Base-by-base conservation (phyloP, 2,888 invertebrate genomes). In the Noctua janthina region DNA sequence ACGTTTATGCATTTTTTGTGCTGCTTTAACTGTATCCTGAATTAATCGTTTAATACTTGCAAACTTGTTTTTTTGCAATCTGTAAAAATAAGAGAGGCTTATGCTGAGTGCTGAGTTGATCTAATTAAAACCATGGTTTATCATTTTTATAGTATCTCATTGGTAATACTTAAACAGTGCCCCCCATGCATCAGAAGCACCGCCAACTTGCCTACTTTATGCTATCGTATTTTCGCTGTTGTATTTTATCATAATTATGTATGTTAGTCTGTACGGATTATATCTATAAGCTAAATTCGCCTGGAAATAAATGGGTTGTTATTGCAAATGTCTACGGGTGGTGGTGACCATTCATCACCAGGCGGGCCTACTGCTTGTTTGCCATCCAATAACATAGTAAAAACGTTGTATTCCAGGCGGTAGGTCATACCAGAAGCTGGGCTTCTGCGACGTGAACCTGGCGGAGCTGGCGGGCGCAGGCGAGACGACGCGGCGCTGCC, bases 401-500 rank as follows among this genome's bases (percentile, higher is more conserved):
- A 15, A 11, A 23, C 17, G 11, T 62, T 77, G 70, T 80, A 6
- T 85, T 89, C 0, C 94, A 97, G 97, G 97, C 43, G 99, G 99
- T 75, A 97, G 98, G 87, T 98, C 99, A 87, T 99, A 98, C 96
- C 99, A 99, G 97, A 99, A 99, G 97, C 98, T 99, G 92, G 99
- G 99, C 90, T 99, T 99, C 97, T 99, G 99, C 91, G 99, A 99
- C 97, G 97, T 99, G 92, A 99, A 99, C 97, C 98, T 99, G 94
- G 99, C 99, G 81, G 99, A 99, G 97, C 99, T 99, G 96, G 99
- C 99, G 78, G 99, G 99, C 86, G 98, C 99, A 66, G 99, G 99
- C 66, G 97, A 98, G 92, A 98, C 98, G 81, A 98, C 98, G 90
- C 98, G 99, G 88, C 98, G 99, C 91, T 99, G 99, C 95, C 97